Percentiles rank a stretch among this genome's conserved stretches.
phyloP scores from a whole-genome alignment of 2,888 invertebrate genomes.

The Leptopterna dolabrata region DNA sequence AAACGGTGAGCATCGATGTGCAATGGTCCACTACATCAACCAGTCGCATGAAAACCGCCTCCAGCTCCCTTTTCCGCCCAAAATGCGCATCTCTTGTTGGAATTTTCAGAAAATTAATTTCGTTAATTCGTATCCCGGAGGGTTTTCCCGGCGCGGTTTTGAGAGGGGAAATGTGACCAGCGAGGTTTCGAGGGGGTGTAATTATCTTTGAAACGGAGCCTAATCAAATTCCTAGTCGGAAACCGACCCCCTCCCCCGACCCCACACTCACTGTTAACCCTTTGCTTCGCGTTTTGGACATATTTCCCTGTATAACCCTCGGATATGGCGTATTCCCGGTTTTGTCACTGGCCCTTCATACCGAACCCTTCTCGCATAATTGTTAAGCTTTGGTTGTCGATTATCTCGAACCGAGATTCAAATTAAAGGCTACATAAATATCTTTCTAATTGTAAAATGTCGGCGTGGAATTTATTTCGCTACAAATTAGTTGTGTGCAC shows the following conservation, averaged over 20 bases:
- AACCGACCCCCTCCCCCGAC: neutral
- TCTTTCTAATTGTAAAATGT: too few relatives aligned
- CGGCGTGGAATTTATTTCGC: too few relatives aligned
- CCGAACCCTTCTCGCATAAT: too few relatives aligned
- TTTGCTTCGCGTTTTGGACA: neutral
- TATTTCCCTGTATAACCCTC: neutral
- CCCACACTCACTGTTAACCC: neutral
- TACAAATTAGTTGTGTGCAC: too few relatives aligned
- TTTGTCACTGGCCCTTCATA: too few relatives aligned
- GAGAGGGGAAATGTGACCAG: neutral
- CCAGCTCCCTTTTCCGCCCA: neutral
- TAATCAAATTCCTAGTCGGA: neutral
- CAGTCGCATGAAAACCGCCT: too few relatives aligned
- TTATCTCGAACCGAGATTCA: too few relatives aligned
- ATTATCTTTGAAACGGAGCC: neutral
- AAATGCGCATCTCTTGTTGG: conserved; percentile 3
- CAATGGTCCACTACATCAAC: too few relatives aligned
- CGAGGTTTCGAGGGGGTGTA: neutral
- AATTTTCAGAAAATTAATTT: conserved; percentile 28
- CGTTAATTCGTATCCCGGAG: conserved; percentile 21
- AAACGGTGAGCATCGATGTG: too few relatives aligned
- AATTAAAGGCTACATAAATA: too few relatives aligned
- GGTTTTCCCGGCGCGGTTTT: neutral
- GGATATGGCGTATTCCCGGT: too few relatives aligned
- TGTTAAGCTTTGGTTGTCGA: too few relatives aligned